A percentile compares a stretch with the other conserved stretches of the same genome.
Evolutionary conservation across 2,113 vertebrate genomes (phyloP).

Genomic region (Crocuta crocuta): DNA sequence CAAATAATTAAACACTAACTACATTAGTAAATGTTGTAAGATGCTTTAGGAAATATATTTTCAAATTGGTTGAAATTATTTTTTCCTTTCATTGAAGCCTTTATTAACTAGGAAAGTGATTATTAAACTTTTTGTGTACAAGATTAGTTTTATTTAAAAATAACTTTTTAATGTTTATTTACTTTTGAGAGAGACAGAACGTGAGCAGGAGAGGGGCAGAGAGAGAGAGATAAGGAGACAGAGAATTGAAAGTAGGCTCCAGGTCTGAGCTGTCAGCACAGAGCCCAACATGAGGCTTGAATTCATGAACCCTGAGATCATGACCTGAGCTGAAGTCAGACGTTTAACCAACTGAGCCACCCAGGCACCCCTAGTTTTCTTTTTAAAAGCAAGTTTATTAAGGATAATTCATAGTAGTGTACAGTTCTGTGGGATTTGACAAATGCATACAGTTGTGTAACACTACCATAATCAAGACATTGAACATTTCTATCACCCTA

Average conservation of each 20-base stretch:
- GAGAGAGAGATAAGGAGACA: no score
- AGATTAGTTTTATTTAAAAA: neutral
- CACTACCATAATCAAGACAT: neutral
- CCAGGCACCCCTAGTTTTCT: neutral
- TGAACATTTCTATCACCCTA: neutral
- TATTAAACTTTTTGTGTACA: neutral
- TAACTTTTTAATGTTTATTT: no score
- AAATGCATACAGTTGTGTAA: neutral
- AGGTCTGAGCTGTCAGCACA: no score
- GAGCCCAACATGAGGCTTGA: no score
- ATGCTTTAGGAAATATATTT: conserved; percentile 33
- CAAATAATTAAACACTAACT: conserved; percentile 26
- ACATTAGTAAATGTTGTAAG: neutral
- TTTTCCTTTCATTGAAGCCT: neutral
- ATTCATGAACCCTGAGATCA: no score
- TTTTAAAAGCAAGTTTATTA: conserved; percentile 21
- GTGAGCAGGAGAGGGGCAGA: no score
- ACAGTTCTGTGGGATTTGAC: neutral
- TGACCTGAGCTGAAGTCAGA: no score
- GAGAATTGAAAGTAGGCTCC: no score
- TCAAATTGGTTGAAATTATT: neutral
- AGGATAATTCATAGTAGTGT: neutral
- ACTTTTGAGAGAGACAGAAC: no score
- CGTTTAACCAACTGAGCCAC: no score
- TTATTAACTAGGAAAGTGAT: neutral